Evolutionary conservation across 2,113 vertebrate species (phyloP).

Genomic region (Zosterops borbonicus): DNA sequence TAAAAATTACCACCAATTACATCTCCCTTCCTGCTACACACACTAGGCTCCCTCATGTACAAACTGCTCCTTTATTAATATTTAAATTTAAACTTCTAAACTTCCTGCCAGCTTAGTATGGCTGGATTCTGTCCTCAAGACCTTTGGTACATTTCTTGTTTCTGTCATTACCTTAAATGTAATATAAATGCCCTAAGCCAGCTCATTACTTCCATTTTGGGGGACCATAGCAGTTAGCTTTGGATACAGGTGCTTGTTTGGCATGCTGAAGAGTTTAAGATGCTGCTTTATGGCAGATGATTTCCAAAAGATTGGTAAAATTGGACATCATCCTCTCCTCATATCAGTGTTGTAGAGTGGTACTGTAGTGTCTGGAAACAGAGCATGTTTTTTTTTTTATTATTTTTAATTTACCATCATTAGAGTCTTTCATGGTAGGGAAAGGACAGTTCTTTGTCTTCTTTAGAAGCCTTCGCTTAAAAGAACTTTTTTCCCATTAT

Average conservation of each 20-base stretch:
- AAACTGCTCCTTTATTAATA: neutral
- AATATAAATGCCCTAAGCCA: neutral
- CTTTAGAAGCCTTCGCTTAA: neutral
- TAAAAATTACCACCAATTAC: neutral
- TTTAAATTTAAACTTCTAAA: neutral
- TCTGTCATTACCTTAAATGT: neutral
- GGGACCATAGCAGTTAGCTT: neutral
- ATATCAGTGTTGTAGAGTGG: neutral
- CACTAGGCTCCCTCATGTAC: too few species aligned
- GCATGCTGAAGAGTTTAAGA: neutral
- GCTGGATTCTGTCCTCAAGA: neutral
- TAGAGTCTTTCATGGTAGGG: neutral
- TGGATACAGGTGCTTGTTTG: neutral
- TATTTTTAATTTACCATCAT: neutral
- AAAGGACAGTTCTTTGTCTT: neutral
- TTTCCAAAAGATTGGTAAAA: neutral
- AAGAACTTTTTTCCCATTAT: neutral
- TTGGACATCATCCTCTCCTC: rapidly evolving
- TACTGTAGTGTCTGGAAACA: neutral
- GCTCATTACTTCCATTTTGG: rapidly evolving
- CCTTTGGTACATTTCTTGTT: neutral
- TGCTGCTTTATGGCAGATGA: neutral
- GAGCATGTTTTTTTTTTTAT: neutral
- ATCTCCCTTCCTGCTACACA: neutral
- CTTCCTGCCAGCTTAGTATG: neutral